Base-by-base conservation (phyloP, 2,888 invertebrate species). In the Tillus elongatus region DNA sequence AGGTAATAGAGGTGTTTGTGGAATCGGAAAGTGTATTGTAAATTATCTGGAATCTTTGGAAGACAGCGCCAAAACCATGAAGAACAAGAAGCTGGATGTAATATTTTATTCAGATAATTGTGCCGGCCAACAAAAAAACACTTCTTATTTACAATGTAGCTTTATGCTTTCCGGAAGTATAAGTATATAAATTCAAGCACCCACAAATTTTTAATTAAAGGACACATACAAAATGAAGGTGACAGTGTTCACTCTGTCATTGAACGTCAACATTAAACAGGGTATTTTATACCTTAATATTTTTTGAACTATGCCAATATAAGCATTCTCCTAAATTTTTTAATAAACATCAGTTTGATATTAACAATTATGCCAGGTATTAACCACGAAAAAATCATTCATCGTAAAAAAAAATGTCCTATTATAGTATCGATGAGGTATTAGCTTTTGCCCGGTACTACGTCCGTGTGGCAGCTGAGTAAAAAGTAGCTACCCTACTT, bases 1-100 rank as follows among this genome's bases (percentile, higher is more conserved):
- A 3, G 54, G 49, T 2, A 39, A 52, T 32, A 45, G 56, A 37
- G 56, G 54, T 40, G 49, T 47, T n/a, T 54, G 52, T 15, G 54
- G 54, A 40, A 46, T 57, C 24, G 56, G 39, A 15, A 53, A 51
- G 3, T 57, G 53, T 32, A 49, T 57, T 12, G 50, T 40, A 16
- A 45, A 50, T 29, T 57, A 52, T 35, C 14, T 58, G 3, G 37
- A 46, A 26, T 39, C 49, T 13, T 32, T 11, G 8, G 30, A 9
- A 6, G 24, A 11, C 24, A 19, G n/a, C 6, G 24, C 24, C 24
- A 19, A 19, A 8, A n/a, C 6, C 6, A 19, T 19, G 6, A 11
- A 12, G 3, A n/a, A n/a, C n/a, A 13, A 34, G 15, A 16, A 39
- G 8, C 31, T 34, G 30, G 24, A 19, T n/a, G 24, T 19, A 8